phyloP scores from a whole-genome alignment of 2,797 vertebrate genomes.

The Takifugu ocellatus region DNA sequence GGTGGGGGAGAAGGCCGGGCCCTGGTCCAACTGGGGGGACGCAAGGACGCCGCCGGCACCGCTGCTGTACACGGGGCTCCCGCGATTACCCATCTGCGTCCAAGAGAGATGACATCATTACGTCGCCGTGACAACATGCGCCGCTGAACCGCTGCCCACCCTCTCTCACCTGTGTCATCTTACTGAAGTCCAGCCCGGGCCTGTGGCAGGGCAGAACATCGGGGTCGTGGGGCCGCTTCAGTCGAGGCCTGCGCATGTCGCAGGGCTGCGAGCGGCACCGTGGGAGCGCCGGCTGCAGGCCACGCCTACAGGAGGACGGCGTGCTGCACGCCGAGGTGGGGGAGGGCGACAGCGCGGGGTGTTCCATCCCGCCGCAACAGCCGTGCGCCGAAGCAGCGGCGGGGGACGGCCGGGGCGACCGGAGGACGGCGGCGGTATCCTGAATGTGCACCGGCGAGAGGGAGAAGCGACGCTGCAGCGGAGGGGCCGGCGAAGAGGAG shows the following conservation, averaged over 20 bases:
- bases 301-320: constrained; percentile 78
- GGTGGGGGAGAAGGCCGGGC: constrained; percentile 68
- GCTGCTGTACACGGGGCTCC: constrained; percentile 49
- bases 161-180: constrained; percentile 83
- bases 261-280: constrained; percentile 92
- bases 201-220: constrained; percentile 79
- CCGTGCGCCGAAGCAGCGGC: constrained; percentile 68
- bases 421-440: constrained; percentile 73
- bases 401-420: constrained; percentile 66
- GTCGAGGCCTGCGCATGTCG: constrained; percentile 85
- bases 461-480: constrained; percentile 85
- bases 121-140: neutral
- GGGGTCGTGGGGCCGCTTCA: constrained; percentile 82
- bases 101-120: neutral
- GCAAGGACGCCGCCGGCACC: constrained; percentile 50
- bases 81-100: constrained; percentile 68
- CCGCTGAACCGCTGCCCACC: neutral
- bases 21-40: constrained; percentile 62
- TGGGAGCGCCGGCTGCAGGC: constrained; percentile 79
- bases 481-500: constrained; percentile 73
- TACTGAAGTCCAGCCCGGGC: constrained; percentile 84
- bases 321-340: constrained; percentile 86
- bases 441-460: constrained; percentile 85
- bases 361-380: constrained; percentile 48
- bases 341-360: constrained; percentile 73